A percentile compares a stretch with the other conserved stretches of the same genome.
Conservation (phyloP, 2,888 invertebrate genomes). For the Abscondita cerata region DNA sequence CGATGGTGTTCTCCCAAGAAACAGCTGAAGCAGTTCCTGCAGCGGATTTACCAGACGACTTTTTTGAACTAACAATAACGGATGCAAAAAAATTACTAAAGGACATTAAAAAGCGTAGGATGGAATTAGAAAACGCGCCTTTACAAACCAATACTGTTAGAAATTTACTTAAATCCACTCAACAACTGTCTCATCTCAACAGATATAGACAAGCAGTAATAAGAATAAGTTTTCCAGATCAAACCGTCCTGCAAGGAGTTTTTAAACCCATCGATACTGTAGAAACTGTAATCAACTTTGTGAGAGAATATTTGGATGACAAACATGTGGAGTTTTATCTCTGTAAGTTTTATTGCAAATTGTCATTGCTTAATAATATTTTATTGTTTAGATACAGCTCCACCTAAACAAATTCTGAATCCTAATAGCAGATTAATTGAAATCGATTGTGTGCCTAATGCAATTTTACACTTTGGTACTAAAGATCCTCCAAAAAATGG, state of each 20-base stretch:
- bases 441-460: slow-evolving; percentile 79
- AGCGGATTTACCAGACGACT: slow-evolving; percentile 83
- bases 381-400: slow-evolving; percentile 74
- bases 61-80: slow-evolving; percentile 84
- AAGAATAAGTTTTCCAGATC: slow-evolving; percentile 86
- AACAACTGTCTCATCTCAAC: slow-evolving; percentile 65
- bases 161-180: slow-evolving; percentile 65
- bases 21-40: slow-evolving; percentile 68
- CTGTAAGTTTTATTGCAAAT: slow-evolving; percentile 67
- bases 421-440: slow-evolving; percentile 71
- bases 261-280: slow-evolving; percentile 82
- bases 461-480: slow-evolving; percentile 75
- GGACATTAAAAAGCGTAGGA: slow-evolving; percentile 72
- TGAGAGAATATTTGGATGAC: slow-evolving; percentile 72
- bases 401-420: slow-evolving; percentile 76
- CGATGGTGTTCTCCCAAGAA: slow-evolving; percentile 73
- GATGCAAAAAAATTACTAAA: slow-evolving; percentile 80
- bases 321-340: slow-evolving; percentile 75
- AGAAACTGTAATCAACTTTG: slow-evolving; percentile 73
- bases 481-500: slow-evolving; percentile 54
- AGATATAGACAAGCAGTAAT: slow-evolving; percentile 81
- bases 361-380: slow-evolving; percentile 14
- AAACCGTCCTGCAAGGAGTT: slow-evolving; percentile 83
- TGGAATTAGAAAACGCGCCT: slow-evolving; percentile 74
- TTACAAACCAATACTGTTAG: slow-evolving; percentile 72